Conservation (phyloP, 2,888 invertebrate genomes). For the Cotesia congregata region DNA sequence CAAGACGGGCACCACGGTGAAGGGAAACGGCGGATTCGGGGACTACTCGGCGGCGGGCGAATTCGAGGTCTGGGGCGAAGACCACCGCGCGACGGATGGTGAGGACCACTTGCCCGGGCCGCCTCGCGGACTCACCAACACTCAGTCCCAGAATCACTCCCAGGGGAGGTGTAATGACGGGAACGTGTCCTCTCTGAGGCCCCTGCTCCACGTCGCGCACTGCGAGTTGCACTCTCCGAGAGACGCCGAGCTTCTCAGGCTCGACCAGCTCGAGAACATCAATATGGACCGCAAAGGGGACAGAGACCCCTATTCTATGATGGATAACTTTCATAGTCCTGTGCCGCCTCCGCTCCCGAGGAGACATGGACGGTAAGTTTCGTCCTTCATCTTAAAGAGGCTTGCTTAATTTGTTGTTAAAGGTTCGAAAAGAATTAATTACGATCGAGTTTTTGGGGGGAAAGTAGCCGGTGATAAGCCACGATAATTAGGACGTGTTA, state of each 20-base stretch:
- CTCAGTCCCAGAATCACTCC: slow-evolving; percentile 49
- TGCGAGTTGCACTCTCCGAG: slow-evolving; percentile 68
- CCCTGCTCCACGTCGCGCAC: slow-evolving; percentile 66
- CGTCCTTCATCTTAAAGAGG: background rate
- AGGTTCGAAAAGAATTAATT: background rate
- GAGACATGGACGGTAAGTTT: slow-evolving; percentile 67
- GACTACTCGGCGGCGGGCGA: slow-evolving; percentile 69
- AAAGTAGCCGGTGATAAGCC: too few relatives aligned
- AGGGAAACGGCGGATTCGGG: slow-evolving; percentile 68
- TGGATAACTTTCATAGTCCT: slow-evolving; percentile 69
- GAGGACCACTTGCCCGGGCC: slow-evolving; percentile 56
- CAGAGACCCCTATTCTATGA: slow-evolving; percentile 66
- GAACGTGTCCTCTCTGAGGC: slow-evolving; percentile 59
- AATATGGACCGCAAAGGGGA: slow-evolving; percentile 60
- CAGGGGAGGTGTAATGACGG: slow-evolving; percentile 65
- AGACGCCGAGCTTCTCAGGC: slow-evolving; percentile 65
- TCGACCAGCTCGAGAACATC: slow-evolving; percentile 65
- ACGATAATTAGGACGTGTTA: too few relatives aligned
- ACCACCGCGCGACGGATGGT: slow-evolving; percentile 58
- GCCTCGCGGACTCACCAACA: slow-evolving; percentile 47
- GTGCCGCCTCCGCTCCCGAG: slow-evolving; percentile 68
- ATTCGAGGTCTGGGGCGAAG: slow-evolving; percentile 69
- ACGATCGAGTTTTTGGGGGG: too few relatives aligned
- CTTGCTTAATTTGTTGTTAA: background rate
- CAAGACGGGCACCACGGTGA: slow-evolving; percentile 63